phyloP scores from a whole-genome alignment of 1,140 invertebrate genomes.

The Calephelis nemesis region DNA sequence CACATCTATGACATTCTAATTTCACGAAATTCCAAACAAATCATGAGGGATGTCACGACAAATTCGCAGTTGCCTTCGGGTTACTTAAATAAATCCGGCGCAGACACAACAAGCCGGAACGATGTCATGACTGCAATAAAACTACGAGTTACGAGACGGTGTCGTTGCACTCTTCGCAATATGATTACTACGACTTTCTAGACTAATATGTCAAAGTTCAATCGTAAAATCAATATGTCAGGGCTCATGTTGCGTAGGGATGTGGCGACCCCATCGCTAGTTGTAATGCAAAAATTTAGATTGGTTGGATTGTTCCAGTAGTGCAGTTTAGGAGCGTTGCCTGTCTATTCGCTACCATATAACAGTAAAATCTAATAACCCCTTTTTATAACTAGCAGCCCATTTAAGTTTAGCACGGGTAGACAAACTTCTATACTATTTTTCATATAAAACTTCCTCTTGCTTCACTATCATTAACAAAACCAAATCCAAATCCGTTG shows the following conservation, averaged over 20 bases:
- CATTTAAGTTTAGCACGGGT: too few species aligned
- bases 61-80: slow-evolving; percentile 36
- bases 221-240: slow-evolving; percentile 17
- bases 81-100: slow-evolving; percentile 55
- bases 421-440: too few species aligned
- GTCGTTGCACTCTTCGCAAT: slow-evolving; percentile 34
- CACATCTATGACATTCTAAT: not conserved
- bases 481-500: too few species aligned
- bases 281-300: too few species aligned
- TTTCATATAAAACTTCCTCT: too few species aligned
- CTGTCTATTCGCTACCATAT: too few species aligned
- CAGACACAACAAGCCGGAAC: slow-evolving; percentile 40
- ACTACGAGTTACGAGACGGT: slow-evolving; percentile 31
- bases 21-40: not conserved
- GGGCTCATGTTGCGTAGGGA: not conserved
- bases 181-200: slow-evolving; percentile 30
- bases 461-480: too few species aligned
- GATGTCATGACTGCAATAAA: slow-evolving; percentile 54
- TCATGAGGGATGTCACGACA: slow-evolving; percentile 6
- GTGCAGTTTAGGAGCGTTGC: too few species aligned
- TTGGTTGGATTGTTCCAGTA: too few species aligned
- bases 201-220: slow-evolving; percentile 41
- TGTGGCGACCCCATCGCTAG: too few species aligned
- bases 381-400: too few species aligned
- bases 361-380: too few species aligned